Percentiles rank a stretch among this genome's conserved stretches.
These are phyloP conservation scores for Lepidocyrtinus sp. DNA, from an alignment of 2,888 invertebrate species.

Conservation along the genomic window DNA sequence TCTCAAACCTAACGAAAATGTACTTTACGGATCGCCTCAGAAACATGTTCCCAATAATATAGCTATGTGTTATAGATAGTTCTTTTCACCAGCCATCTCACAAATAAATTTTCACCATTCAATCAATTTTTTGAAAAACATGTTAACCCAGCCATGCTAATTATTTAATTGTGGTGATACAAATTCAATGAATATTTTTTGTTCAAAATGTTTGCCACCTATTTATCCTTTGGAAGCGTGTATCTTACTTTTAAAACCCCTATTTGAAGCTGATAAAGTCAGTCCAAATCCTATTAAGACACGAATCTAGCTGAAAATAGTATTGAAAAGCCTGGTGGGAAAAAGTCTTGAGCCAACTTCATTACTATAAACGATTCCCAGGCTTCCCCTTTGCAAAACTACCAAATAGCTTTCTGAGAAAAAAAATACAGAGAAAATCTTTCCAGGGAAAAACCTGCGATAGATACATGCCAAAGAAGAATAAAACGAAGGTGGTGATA, in stretches of 20 bases:
- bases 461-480: not conserved
- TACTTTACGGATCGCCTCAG: not conserved
- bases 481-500: not conserved
- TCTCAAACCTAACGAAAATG: not conserved
- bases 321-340: not conserved
- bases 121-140: not conserved
- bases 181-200: not conserved
- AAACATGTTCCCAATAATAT: not conserved
- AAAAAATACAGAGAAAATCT: too few relatives aligned
- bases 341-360: conserved; percentile 10
- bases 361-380: conserved; percentile 12
- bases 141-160: not conserved
- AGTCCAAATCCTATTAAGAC: not conserved
- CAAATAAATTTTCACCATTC: not conserved
- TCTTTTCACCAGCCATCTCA: not conserved
- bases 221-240: not conserved
- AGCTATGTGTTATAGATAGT: not conserved
- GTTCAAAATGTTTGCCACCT: conserved; percentile 2
- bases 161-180: conserved; percentile 6
- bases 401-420: not conserved
- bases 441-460: not conserved
- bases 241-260: too few relatives aligned
- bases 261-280: not conserved
- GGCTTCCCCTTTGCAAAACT: conserved; percentile 3
- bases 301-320: not conserved